phyloP scores from a whole-genome alignment of 2,113 vertebrate species.

The Ageneiosus marmoratus region DNA sequence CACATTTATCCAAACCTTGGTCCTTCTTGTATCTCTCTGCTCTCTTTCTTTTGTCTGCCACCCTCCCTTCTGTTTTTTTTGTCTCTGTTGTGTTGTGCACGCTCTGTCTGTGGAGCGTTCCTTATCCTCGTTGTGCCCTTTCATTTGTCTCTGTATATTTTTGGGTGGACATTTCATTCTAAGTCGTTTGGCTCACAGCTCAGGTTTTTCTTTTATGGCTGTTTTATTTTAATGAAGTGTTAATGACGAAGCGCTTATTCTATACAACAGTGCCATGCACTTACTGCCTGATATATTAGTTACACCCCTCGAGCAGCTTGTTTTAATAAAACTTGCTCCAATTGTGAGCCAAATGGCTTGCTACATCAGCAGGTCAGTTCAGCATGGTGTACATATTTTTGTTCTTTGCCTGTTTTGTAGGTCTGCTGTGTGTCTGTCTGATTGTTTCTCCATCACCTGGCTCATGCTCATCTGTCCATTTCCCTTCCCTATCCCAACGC shows the following conservation, averaged over 20 bases:
- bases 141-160: constrained; percentile 32
- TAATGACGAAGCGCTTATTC: background rate
- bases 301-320: background rate
- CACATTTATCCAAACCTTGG: constrained; percentile 57
- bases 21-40: constrained; percentile 31
- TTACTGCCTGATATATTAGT: background rate
- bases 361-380: constrained; percentile 64
- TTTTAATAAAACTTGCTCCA: constrained; percentile 2
- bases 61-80: constrained; percentile 40
- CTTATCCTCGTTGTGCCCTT: constrained; percentile 19
- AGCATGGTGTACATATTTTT: constrained; percentile 61
- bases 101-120: constrained; percentile 44
- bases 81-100: constrained; percentile 49
- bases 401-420: constrained; percentile 51
- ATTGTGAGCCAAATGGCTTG: constrained; percentile 63
- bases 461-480: constrained; percentile 54
- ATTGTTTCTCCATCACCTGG: constrained; percentile 54
- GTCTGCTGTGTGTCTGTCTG: constrained; percentile 57
- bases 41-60: constrained; percentile 28
- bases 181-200: constrained; percentile 48
- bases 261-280: background rate
- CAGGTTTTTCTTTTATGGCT: background rate
- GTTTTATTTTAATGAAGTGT: background rate
- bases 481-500: constrained; percentile 47
- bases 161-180: constrained; percentile 49